These are phyloP conservation scores for Dendroctonus valens DNA, from an alignment of 1,140 invertebrate species.

Conservation along the genomic window DNA sequence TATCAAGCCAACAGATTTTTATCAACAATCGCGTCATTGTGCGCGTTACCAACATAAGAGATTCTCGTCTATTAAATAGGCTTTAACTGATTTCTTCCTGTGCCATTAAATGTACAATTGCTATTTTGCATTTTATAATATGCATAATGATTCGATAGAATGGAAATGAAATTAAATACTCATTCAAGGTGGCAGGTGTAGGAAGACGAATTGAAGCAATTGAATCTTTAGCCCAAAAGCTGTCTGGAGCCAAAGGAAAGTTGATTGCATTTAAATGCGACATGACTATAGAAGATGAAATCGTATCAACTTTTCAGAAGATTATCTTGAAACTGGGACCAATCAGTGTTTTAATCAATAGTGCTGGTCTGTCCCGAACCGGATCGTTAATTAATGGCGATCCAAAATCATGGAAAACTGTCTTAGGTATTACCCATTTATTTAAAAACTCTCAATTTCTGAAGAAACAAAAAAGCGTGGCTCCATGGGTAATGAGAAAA, in stretches of 20 bases:
- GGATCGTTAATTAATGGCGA: conserved; percentile 13
- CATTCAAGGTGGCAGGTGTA: conserved; percentile 22
- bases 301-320: conserved; percentile 1
- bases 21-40: too few species aligned
- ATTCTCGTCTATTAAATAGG: too few species aligned
- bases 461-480: too few species aligned
- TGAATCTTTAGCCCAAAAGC: neutral
- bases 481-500: too few species aligned
- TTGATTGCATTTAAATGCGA: conserved; percentile 17
- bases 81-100: too few species aligned
- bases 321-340: conserved; percentile 11
- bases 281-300: conserved; percentile 18
- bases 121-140: too few species aligned
- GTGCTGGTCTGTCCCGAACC: conserved; percentile 9
- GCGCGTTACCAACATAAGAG: too few species aligned
- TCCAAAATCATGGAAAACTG: conserved; percentile 20
- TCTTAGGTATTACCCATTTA: conserved; percentile 15
- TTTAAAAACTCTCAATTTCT: too few species aligned
- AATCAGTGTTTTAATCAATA: conserved; percentile 22
- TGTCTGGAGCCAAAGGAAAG: conserved; percentile 7
- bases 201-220: conserved; percentile 10
- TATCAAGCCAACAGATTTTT: too few species aligned
- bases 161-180: too few species aligned
- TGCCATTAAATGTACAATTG: too few species aligned
- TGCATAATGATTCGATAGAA: too few species aligned